Evolutionary conservation across 1,140 invertebrate species (phyloP), one percentile per base, ranked within the genome.

Genomic region (Plutomurus gul): DNA sequence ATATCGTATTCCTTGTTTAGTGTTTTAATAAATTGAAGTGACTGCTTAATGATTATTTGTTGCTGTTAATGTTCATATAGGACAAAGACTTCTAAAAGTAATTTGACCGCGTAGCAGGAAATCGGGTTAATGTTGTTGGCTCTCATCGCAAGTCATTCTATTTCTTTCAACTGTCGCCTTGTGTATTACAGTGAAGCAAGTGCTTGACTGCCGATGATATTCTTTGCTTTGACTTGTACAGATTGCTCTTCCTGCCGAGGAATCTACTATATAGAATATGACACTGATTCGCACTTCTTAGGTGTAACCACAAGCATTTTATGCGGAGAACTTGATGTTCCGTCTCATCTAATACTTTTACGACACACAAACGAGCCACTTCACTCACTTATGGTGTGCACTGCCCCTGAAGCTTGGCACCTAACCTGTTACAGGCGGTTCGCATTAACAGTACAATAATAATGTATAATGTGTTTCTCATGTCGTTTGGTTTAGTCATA

Each of bases 121-220:
- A 65, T 65, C 56, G 56, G 56, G 56, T 65, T 65, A 65, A 65
- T 65, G 56, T 65, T 65, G 56, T 65, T 36, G 56, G 30, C 30
- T 65, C 56, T 65, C 36, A 65, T 65, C 56, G 18, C 56, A 65
- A 65, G 56, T 65, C 56, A 27, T 65, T 65, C 56, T 65, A 2
- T n/a, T 30, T 4, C 47, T 22, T 51, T 18, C 3, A 18, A 22
- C 18, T 18, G 25, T 51, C 20, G 6, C 13, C 1, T 8, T 49
- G 2, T 49, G 4, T 18, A 2, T n/a, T 47, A 47, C n/a, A n/a
- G n/a, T n/a, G n/a, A n/a, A n/a, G n/a, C n/a, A n/a, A n/a, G n/a
- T 47, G 16, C 46, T 47, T 13, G 16, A 51, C 8, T 3, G 10
- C 6, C 25, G 13, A 7, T 11, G 13, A 56, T 22, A 10, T 56